Percentiles rank a stretch among this genome's conserved stretches.
phyloP scores from a whole-genome alignment of 1,140 invertebrate species.

The Monochamus saltuarius region DNA sequence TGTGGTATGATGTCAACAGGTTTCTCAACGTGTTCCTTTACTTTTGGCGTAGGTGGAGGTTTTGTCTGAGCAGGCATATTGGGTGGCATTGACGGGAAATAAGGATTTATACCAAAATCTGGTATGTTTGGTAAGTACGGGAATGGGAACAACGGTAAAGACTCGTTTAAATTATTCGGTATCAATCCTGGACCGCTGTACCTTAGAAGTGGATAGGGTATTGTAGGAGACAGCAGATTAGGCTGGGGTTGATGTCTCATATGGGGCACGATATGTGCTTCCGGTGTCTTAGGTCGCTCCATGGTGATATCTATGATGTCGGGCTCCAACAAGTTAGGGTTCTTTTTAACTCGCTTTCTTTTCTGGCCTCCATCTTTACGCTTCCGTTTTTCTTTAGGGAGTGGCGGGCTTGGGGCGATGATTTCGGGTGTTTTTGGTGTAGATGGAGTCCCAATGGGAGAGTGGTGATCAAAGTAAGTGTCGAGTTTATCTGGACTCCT shows the following conservation, averaged over 20 bases:
- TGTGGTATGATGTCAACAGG: slow-evolving; percentile 17
- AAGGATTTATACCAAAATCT: slow-evolving; percentile 58
- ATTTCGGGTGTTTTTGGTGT: slow-evolving; percentile 62
- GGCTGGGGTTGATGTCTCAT: slow-evolving; percentile 40
- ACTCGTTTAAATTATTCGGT: slow-evolving; percentile 56
- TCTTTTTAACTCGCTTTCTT: slow-evolving; percentile 36
- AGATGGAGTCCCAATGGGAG: slow-evolving; percentile 58
- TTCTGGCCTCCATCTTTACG: slow-evolving; percentile 59
- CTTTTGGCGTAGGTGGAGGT: slow-evolving; percentile 37
- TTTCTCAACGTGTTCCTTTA: slow-evolving; percentile 30
- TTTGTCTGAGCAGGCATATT: slow-evolving; percentile 46
- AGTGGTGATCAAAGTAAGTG: slow-evolving; percentile 56
- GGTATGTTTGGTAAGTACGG: slow-evolving; percentile 47
- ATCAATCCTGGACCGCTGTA: slow-evolving; percentile 59
- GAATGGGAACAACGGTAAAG: slow-evolving; percentile 58
- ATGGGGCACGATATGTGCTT: slow-evolving; percentile 49
- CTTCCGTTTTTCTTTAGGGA: slow-evolving; percentile 64
- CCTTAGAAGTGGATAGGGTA: slow-evolving; percentile 54
- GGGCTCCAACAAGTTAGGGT: slow-evolving; percentile 36
- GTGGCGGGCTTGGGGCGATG: slow-evolving; percentile 51
- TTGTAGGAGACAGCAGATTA: slow-evolving; percentile 50
- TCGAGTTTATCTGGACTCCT: slow-evolving; percentile 33
- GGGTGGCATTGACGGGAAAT: slow-evolving; percentile 50
- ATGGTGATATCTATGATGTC: slow-evolving; percentile 40
- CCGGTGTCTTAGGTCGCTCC: slow-evolving; percentile 67